A percentile compares a stretch with the other conserved stretches of the same genome.
Evolutionary conservation across 1,140 invertebrate species (phyloP).

Genomic region (Drepana arcuata): DNA sequence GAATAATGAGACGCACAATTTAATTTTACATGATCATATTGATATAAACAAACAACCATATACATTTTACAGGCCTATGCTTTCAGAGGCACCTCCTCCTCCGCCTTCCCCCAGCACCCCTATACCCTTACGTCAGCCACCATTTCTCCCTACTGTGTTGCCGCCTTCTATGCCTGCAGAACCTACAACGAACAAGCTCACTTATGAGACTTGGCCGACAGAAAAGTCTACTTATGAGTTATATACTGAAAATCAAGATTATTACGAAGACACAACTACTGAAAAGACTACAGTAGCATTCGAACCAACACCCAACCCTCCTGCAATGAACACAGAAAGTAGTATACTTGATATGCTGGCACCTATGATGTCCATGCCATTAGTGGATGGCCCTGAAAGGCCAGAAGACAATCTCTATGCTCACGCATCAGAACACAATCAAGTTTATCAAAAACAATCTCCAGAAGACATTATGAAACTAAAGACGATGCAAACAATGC

Average conservation of each 20-base stretch:
- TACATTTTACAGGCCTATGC: slow-evolving; percentile 43
- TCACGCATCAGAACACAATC: slow-evolving; percentile 52
- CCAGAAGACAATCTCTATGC: slow-evolving; percentile 58
- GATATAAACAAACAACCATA: slow-evolving; percentile 31
- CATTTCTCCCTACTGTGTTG: slow-evolving; percentile 39
- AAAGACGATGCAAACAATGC: slow-evolving; percentile 68
- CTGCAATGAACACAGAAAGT: slow-evolving; percentile 18
- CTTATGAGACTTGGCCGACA: slow-evolving; percentile 16
- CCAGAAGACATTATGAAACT: slow-evolving; percentile 29
- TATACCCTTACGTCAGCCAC: slow-evolving; percentile 11
- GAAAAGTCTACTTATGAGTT: slow-evolving; percentile 19
- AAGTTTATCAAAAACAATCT: slow-evolving; percentile 39
- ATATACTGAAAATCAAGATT: slow-evolving; percentile 23
- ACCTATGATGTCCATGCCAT: slow-evolving; percentile 59
- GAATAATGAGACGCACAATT: slow-evolving; percentile 46
- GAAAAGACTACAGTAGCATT: slow-evolving; percentile 17
- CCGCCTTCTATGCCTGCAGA: slow-evolving; percentile 15
- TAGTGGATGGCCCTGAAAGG: slow-evolving; percentile 44
- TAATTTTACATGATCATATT: slow-evolving; percentile 39
- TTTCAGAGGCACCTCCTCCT: slow-evolving; percentile 37
- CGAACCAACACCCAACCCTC: slow-evolving; percentile 13
- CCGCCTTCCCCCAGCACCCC: slow-evolving; percentile 5
- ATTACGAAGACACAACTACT: slow-evolving; percentile 31
- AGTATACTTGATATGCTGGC: slow-evolving; percentile 48
- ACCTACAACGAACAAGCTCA: slow-evolving; percentile 13